Percentiles rank a stretch among this genome's conserved stretches.
These are phyloP conservation scores for Heliconius hermathena DNA, from an alignment of 1,140 invertebrate genomes.

Conservation along the genomic window DNA sequence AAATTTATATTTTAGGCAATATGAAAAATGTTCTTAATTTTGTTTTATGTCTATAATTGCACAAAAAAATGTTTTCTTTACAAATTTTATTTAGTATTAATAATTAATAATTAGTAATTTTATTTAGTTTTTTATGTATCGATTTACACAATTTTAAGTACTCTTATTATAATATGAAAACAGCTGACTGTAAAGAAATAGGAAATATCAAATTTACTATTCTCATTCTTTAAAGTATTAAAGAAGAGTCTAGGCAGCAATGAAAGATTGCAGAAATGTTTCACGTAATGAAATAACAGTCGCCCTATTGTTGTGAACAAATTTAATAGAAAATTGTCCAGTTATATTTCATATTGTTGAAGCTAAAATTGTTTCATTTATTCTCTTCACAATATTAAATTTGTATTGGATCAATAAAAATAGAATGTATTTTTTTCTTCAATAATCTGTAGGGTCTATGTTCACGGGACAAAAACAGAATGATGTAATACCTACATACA, in stretches of 20 bases:
- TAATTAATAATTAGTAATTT: too few species aligned
- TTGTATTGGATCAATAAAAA: neutral
- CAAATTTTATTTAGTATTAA: too few species aligned
- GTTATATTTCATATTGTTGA: constrained; percentile 20
- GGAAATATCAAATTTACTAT: neutral
- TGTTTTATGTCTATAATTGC: too few species aligned
- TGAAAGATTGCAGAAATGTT: constrained; percentile 27
- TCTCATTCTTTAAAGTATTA: neutral
- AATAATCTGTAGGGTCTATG: neutral
- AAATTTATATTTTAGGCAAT: too few species aligned
- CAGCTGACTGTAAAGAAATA: neutral
- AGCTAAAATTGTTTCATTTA: constrained; percentile 7
- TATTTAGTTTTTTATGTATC: too few species aligned
- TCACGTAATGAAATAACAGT: constrained; percentile 28
- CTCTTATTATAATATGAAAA: neutral
- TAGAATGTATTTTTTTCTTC: neutral
- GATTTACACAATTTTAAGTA: too few species aligned
- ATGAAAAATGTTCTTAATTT: too few species aligned
- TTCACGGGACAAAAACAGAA: too few species aligned
- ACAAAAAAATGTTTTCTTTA: too few species aligned
- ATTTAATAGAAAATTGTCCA: constrained; percentile 38
- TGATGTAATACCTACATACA: too few species aligned
- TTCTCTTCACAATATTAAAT: neutral
- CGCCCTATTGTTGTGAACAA: constrained; percentile 28
- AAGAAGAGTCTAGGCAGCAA: neutral